Evolutionary conservation across 2,888 invertebrate species (phyloP), one percentile per base, ranked within the genome.

Genomic region (Ectropis crepuscularia): DNA sequence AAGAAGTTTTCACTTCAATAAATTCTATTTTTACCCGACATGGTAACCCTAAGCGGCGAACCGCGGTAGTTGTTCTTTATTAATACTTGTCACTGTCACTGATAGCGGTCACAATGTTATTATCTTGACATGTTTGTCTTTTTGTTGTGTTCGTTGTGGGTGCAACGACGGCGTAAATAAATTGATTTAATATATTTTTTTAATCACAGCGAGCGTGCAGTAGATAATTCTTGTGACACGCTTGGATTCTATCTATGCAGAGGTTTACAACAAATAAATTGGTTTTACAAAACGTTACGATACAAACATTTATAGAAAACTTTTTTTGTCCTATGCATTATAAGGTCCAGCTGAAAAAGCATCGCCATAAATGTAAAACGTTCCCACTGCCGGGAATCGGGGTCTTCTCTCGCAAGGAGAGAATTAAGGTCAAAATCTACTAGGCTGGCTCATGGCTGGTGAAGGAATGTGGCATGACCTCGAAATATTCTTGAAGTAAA

Each of bases 41-140:
- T 49, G 57, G 48, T 45, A 65, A 48, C 64, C 64, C 60, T 60
- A 55, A 46, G 63, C 73, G 75, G 75, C 79, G 83, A 85, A 80
- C 78, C 80, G 81, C 82, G 77, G 89, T 85, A 86, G 89, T 89
- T 80, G 82, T 86, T 84, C 85, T 90, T 89, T 90, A 90, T 89
- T 89, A 89, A 89, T 86, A 89, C 89, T 85, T 88, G 90, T 89
- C 90, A 86, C 83, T 87, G 88, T 89, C 88, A 86, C 78, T 83
- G 90, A 90, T 91, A 89, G 85, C 78, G 77, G 76, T 72, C 72
- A 83, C 75, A 81, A 82, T 80, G 81, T 79, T 77, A 78, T 80
- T 87, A 88, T 87, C 87, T 83, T 80, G 86, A 86, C 82, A 79
- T 85, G 85, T 83, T 85, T 85, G 67, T 68, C 71, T 71, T 72